phyloP scores from a whole-genome alignment of 2,113 vertebrate species.

The Tragelaphus imberbis region DNA sequence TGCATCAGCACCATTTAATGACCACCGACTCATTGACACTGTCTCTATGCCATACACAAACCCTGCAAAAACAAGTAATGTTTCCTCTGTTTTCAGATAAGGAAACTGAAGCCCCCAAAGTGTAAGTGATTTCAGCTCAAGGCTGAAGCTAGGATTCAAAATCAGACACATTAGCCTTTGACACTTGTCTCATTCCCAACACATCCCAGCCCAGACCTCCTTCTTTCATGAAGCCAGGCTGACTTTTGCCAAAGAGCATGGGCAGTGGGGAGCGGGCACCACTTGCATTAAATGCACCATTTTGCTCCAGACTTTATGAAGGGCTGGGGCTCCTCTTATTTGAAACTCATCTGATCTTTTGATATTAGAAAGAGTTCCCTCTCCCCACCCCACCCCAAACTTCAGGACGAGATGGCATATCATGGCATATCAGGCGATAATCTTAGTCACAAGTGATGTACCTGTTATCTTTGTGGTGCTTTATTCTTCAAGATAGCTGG shows the following conservation, averaged over 20 bases:
- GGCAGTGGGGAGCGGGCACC: neutral
- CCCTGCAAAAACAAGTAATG: neutral
- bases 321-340: neutral
- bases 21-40: neutral
- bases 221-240: neutral
- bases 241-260: neutral
- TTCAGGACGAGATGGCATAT: neutral
- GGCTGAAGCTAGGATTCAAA: neutral
- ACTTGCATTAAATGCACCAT: neutral
- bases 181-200: neutral
- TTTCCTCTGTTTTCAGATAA: conserved; percentile 6
- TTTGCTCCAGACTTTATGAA: neutral
- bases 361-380: neutral
- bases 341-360: neutral
- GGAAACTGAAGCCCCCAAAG: neutral
- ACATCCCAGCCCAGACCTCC: neutral
- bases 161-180: neutral
- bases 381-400: neutral
- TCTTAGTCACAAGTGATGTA: neutral
- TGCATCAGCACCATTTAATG: neutral
- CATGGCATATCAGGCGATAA: neutral
- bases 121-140: neutral
- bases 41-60: neutral
- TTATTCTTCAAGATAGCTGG: neutral
- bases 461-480: neutral